These are phyloP conservation scores for Aproaerema taeniolella DNA, from an alignment of 2,888 invertebrate species.

Conservation along the genomic window DNA sequence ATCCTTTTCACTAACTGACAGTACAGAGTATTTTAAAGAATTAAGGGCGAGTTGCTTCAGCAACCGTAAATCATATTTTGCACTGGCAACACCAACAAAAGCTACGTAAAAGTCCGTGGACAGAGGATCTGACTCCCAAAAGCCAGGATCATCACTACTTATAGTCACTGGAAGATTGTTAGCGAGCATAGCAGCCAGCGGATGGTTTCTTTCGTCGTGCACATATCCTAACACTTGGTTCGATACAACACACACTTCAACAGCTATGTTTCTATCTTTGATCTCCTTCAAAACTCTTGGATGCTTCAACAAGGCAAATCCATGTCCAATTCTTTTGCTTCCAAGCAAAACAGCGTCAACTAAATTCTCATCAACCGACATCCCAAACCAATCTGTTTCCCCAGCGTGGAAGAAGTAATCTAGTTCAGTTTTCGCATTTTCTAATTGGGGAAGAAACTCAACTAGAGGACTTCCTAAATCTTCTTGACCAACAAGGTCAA, in stretches of 20 bases:
- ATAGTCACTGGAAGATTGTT: constrained; percentile 83
- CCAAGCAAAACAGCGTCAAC: constrained; percentile 86
- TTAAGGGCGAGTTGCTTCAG: constrained; percentile 86
- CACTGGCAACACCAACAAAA: constrained; percentile 85
- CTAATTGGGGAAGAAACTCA: constrained; percentile 77
- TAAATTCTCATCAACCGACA: constrained; percentile 82
- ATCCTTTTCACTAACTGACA: constrained; percentile 63
- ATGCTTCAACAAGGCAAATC: constrained; percentile 85
- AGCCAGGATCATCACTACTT: constrained; percentile 87
- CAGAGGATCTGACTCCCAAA: constrained; percentile 84
- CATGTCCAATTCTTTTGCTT: constrained; percentile 87
- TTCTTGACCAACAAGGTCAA: constrained; percentile 90
- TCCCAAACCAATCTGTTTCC: constrained; percentile 87
- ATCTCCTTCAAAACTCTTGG: constrained; percentile 79
- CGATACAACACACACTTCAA: constrained; percentile 88
- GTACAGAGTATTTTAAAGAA: constrained; percentile 82
- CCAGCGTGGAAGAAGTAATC: constrained; percentile 89
- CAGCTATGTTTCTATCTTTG: constrained; percentile 77
- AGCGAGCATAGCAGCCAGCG: constrained; percentile 80
- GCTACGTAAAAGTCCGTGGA: constrained; percentile 88
- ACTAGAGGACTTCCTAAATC: constrained; percentile 81
- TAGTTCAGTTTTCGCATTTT: constrained; percentile 64
- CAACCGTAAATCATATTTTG: constrained; percentile 80
- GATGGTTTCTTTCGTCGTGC: constrained; percentile 86
- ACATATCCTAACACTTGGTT: constrained; percentile 85